Evolutionary conservation across 1,140 invertebrate genomes (phyloP).

Genomic region (Drosophila bocki): DNA sequence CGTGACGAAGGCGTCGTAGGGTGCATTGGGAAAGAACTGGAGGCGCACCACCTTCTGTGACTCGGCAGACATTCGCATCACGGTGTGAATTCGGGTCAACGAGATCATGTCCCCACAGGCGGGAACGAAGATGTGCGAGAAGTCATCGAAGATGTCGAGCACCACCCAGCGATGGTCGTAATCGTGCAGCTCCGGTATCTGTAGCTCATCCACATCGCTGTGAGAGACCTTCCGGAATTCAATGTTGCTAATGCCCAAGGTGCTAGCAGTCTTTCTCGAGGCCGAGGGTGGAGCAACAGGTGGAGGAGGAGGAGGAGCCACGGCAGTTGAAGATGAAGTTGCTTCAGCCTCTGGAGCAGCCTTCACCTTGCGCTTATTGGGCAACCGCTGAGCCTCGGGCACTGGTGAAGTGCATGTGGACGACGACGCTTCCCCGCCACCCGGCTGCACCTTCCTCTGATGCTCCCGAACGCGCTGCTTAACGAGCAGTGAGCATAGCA

Average conservation of each 20-base stretch:
- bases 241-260: slow-evolving; percentile 53
- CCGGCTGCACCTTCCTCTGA: slow-evolving; percentile 34
- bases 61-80: slow-evolving; percentile 56
- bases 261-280: not conserved
- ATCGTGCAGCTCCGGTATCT: slow-evolving; percentile 51
- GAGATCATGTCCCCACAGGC: slow-evolving; percentile 71
- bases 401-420: not conserved
- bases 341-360: no score
- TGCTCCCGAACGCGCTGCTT: slow-evolving; percentile 73
- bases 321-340: not conserved
- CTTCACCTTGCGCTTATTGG: not conserved
- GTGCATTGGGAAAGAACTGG: slow-evolving; percentile 66
- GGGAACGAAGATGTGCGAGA: slow-evolving; percentile 82
- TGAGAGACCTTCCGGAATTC: slow-evolving; percentile 68
- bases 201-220: slow-evolving; percentile 62
- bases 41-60: slow-evolving; percentile 74
- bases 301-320: not conserved
- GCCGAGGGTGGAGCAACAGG: not conserved
- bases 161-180: slow-evolving; percentile 78
- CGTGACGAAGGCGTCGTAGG: slow-evolving; percentile 77
- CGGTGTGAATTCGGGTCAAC: slow-evolving; percentile 71
- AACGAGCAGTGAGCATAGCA: slow-evolving; percentile 70
- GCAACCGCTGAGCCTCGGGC: not conserved
- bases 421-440: not conserved
- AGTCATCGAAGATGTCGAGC: slow-evolving; percentile 74